Conservation (phyloP, 2,797 vertebrate genomes). For the Anguilla pacifica region DNA sequence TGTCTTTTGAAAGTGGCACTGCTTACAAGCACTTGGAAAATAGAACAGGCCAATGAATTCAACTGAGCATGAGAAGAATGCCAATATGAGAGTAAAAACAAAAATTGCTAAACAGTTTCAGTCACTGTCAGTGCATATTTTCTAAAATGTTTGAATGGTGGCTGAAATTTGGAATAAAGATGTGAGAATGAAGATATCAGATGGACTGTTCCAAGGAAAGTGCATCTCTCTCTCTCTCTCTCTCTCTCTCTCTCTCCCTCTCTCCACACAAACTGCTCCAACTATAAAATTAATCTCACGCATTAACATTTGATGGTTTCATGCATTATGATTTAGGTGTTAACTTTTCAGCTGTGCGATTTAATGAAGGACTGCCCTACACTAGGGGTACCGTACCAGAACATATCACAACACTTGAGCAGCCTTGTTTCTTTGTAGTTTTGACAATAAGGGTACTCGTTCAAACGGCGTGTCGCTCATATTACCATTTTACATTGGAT, state of each 20-base stretch:
- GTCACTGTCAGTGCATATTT: neutral
- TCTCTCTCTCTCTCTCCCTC: neutral
- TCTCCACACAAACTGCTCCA: neutral
- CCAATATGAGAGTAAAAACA: neutral
- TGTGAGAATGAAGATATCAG: neutral
- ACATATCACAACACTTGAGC: slow-evolving; percentile 63
- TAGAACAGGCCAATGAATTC: neutral
- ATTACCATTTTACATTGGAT: slow-evolving; percentile 63
- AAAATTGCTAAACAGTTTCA: neutral
- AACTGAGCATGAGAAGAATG: neutral
- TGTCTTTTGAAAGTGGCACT: neutral
- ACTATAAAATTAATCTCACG: neutral
- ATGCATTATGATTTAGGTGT: slow-evolving; percentile 45
- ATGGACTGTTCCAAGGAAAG: neutral
- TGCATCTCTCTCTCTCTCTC: neutral
- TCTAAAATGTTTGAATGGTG: neutral
- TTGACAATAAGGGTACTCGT: slow-evolving; percentile 61
- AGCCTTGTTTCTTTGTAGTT: slow-evolving; percentile 62
- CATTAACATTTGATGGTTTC: slow-evolving; percentile 56
- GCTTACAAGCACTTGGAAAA: neutral
- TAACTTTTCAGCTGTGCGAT: slow-evolving; percentile 16
- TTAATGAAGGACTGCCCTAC: slow-evolving; percentile 23
- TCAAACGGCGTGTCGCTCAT: slow-evolving; percentile 63
- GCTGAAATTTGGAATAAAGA: neutral
- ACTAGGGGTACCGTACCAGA: slow-evolving; percentile 47